These are phyloP conservation scores for Porites divaricata DNA, from an alignment of 92 coral and sea anemone genomes.

Conservation along the genomic window DNA sequence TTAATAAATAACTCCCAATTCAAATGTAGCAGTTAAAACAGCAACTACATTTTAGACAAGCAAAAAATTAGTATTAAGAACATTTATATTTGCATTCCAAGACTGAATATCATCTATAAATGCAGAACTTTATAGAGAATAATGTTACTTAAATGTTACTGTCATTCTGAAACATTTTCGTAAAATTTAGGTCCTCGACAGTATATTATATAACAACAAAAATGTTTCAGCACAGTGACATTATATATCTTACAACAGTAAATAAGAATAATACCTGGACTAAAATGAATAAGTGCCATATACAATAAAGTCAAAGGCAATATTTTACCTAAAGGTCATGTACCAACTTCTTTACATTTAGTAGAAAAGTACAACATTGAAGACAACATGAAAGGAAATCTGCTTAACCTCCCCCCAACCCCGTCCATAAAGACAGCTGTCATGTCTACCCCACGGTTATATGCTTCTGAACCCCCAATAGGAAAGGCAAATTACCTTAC, in stretches of 20 bases:
- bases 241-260: too few relatives aligned
- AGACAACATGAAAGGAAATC: background rate
- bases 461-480: too few relatives aligned
- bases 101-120: too few relatives aligned
- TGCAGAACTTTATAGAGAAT: too few relatives aligned
- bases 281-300: background rate
- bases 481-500: too few relatives aligned
- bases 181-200: too few relatives aligned
- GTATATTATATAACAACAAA: background rate
- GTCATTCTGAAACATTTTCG: background rate
- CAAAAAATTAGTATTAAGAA: too few relatives aligned
- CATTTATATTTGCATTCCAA: too few relatives aligned
- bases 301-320: background rate
- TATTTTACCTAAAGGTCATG: background rate
- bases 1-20: too few relatives aligned
- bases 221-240: background rate
- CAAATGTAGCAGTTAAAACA: too few relatives aligned
- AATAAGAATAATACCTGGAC: background rate
- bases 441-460: background rate
- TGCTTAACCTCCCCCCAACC: background rate
- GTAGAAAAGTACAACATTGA: background rate
- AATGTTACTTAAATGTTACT: too few relatives aligned
- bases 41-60: too few relatives aligned
- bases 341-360: background rate
- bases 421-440: background rate